A percentile compares a stretch with the other conserved stretches of the same genome.
Conservation (phyloP, 2,113 vertebrate genomes). For the Sisor rabdophorus region DNA sequence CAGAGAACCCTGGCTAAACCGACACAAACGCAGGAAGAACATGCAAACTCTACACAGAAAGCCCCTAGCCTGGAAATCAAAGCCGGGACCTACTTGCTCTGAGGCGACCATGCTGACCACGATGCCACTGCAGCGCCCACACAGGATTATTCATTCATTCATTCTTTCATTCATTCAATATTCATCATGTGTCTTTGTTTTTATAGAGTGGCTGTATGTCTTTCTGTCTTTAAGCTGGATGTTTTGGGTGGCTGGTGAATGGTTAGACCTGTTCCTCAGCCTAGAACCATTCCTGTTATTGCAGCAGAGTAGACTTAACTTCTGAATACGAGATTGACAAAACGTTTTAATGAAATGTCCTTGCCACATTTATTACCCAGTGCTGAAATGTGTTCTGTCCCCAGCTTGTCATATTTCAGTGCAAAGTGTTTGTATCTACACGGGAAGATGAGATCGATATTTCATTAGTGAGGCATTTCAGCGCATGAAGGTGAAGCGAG, state of each 20-base stretch:
- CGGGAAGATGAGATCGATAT: conserved; percentile 52
- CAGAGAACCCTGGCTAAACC: no score
- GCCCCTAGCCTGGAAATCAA: no score
- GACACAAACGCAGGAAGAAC: no score
- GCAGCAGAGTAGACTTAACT: background rate
- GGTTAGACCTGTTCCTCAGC: background rate
- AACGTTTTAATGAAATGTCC: background rate
- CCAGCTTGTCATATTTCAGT: conserved; percentile 33
- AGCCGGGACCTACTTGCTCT: no score
- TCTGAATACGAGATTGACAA: background rate
- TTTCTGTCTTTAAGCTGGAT: background rate
- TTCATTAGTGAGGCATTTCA: conserved; percentile 49
- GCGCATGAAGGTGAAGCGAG: conserved; percentile 36
- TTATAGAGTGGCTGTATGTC: background rate
- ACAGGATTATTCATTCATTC: no score
- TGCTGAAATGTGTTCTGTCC: conserved; percentile 9
- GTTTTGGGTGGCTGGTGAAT: background rate
- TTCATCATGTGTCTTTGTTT: no score
- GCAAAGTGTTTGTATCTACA: conserved; percentile 38
- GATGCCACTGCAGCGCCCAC: no score
- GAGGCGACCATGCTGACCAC: no score
- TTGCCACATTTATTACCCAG: background rate
- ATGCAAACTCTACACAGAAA: no score
- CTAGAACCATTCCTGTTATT: background rate
- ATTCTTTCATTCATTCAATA: no score